Evolutionary conservation across 2,797 vertebrate genomes (phyloP), one percentile per base, ranked within the genome.

Genomic region (Choloepus didactylus): DNA sequence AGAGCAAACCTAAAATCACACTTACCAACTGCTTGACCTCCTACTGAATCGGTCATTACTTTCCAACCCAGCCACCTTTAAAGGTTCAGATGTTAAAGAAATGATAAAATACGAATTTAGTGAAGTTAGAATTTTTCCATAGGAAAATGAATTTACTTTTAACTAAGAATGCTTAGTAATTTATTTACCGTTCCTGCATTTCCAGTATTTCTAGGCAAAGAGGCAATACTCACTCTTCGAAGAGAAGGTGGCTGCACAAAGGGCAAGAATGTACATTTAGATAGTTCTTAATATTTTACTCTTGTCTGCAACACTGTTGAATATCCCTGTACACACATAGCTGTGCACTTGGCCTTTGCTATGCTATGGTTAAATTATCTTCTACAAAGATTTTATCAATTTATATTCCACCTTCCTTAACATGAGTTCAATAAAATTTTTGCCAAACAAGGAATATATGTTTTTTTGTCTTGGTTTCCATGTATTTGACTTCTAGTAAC

Each of bases 11-110:
- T 72, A 76, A 81, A 49, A 64, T 60, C 23, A 56, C 56, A 86
- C 97, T 98, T 98, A 99, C 99, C 99, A 99, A 1, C 99, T 99
- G 89, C 99, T 98, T 1, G 98, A 98, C 95, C 99, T 98, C 77
- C 99, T 98, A 89, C 98, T 98, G 95, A 99, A 98, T 92, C 98
- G 98, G 79, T 99, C 99, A 0, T 87, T 96, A 41, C 98, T 83
- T 54, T 98, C 99, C 0, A 97, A 94, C 82, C 99, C 99, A 0
- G 98, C 93, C 0, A 94, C 76, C 56, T 99, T 99, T 0, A 96
- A 98, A 62, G 98, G 54, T 95, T 98, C 89, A 59, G 69, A 89
- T 96, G 97, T 87, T 41, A 96, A 75, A 85, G 84, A 86, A 93
- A 89, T 67, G 49, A 73, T 3, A 62, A 79, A 88, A 94, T 25